Conservation (phyloP, 2,888 invertebrate species). For the Tetragnatha montana region DNA sequence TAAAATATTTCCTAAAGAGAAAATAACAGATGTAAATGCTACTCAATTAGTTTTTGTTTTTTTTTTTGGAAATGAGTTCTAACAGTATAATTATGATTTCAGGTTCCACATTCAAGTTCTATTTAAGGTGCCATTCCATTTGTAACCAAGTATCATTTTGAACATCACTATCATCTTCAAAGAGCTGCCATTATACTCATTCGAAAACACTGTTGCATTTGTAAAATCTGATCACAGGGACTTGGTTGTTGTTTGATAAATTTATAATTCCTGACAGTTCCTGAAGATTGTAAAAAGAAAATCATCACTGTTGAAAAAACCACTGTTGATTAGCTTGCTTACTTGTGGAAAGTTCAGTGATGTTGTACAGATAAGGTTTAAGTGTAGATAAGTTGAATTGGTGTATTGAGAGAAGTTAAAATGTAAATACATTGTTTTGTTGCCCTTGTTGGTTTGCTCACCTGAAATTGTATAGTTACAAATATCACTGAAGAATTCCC, state of each 20-base stretch:
- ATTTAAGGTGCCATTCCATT: conserved; percentile 67
- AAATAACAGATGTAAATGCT: no score
- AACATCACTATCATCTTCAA: conserved; percentile 36
- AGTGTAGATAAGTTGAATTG: conserved; percentile 51
- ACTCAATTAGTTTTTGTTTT: no score
- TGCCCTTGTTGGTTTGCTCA: conserved; percentile 54
- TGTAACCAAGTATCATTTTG: conserved; percentile 24
- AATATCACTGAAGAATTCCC: conserved; percentile 6
- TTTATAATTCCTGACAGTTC: conserved; percentile 58
- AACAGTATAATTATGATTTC: conserved; percentile 8
- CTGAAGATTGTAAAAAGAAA: conserved; percentile 44
- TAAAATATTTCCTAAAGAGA: no score
- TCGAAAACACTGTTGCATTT: conserved; percentile 28
- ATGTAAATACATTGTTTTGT: conserved; percentile 56
- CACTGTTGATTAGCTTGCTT: conserved; percentile 39
- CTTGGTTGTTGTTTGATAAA: conserved; percentile 42
- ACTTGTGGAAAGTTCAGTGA: conserved; percentile 7
- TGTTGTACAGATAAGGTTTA: conserved; percentile 53
- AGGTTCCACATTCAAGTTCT: conserved; percentile 66
- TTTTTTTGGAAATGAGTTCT: no score
- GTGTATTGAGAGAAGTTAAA: conserved; percentile 56
- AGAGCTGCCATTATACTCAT: conserved; percentile 49
- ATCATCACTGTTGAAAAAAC: conserved; percentile 35
- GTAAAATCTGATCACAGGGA: conserved; percentile 17
- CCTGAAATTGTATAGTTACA: conserved; percentile 46